These are phyloP conservation scores for Chamaedrilus cognettii DNA, from an alignment of 2,888 invertebrate species.

Conservation along the genomic window DNA sequence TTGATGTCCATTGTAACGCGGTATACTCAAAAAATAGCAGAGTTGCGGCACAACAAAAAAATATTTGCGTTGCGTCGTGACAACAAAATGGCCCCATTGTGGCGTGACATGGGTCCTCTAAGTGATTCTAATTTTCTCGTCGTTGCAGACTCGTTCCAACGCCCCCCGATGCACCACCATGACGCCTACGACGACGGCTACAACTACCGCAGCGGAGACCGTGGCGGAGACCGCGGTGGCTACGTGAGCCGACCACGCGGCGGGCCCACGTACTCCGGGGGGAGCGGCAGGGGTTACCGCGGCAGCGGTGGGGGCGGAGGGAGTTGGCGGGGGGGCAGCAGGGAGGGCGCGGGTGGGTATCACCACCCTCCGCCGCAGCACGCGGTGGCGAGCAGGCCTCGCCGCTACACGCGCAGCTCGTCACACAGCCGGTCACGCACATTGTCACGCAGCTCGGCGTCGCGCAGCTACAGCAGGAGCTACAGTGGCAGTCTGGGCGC, in stretches of 20 bases:
- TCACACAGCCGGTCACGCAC: slow-evolving; percentile 25
- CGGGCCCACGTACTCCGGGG: neutral
- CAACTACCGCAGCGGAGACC: slow-evolving; percentile 11
- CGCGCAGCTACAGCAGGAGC: slow-evolving; percentile 26
- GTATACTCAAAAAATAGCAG: neutral
- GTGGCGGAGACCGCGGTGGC: slow-evolving; percentile 6
- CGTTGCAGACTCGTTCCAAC: slow-evolving; percentile 15
- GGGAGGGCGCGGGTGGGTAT: neutral
- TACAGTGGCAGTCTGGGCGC: too few species aligned
- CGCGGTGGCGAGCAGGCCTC: slow-evolving; percentile 9
- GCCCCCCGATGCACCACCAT: slow-evolving; percentile 6
- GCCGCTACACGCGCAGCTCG: slow-evolving; percentile 26
- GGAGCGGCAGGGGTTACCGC: neutral
- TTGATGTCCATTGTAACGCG: neutral
- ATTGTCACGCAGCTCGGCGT: slow-evolving; percentile 21
- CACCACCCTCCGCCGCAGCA: slow-evolving; percentile 3
- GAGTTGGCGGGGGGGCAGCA: neutral
- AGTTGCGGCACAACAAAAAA: too few species aligned
- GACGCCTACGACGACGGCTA: slow-evolving; percentile 6
- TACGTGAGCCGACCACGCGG: neutral
- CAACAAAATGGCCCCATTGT: neutral
- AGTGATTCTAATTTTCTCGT: too few species aligned
- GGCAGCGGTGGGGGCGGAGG: slow-evolving; percentile 4
- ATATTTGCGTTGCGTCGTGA: too few species aligned
- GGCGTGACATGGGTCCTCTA: too few species aligned